Evolutionary conservation across 2,888 invertebrate species (phyloP), one percentile per base, ranked within the genome.

Genomic region (Muscina levida): DNA sequence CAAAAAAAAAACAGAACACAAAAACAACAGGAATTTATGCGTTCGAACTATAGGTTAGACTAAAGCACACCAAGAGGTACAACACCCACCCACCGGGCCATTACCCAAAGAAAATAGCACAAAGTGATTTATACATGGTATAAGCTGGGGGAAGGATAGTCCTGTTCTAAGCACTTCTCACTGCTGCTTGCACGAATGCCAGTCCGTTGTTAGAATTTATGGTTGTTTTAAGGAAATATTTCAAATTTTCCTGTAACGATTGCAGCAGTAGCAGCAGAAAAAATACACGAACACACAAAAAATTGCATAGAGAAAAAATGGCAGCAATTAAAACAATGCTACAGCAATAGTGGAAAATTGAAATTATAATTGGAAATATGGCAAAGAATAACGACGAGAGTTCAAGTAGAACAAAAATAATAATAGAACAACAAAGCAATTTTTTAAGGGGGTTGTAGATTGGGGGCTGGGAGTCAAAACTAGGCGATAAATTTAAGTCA

Each of bases 171-270:
- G n/a, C n/a, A n/a, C n/a, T n/a, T 31, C 8, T 31, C 8, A 5
- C 4, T 31, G 31, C 3, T 5, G 8, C 4, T 31, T 5, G 31
- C 8, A 31, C 4, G 3, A 5, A 31, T 31, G 31, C 4, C 8
- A 31, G 8, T 8, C 8, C 31, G 3, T 5, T 31, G 39, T n/a
- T 11, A 62, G 56, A 70, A 77, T 80, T 77, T 66, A 77, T 72
- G 46, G 44, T n/a, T 37, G n/a, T 17, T 42, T 31, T 19, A 71
- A 57, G 67, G 26, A 81, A 72, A 77, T 81, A 81, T 67, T 74
- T 81, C 67, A 77, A 59, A 68, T 42, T 42, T 19, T 62, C 42
- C 42, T 62, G 62, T 62, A 22, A 24, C 51, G 22, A 39, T 39
- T 57, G 31, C 8, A 15, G n/a, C n/a, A n/a, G n/a, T n/a, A n/a